Evolutionary conservation across 1,140 invertebrate genomes (phyloP), one percentile per base, ranked within the genome.

Genomic region (Dysdera silvatica): DNA sequence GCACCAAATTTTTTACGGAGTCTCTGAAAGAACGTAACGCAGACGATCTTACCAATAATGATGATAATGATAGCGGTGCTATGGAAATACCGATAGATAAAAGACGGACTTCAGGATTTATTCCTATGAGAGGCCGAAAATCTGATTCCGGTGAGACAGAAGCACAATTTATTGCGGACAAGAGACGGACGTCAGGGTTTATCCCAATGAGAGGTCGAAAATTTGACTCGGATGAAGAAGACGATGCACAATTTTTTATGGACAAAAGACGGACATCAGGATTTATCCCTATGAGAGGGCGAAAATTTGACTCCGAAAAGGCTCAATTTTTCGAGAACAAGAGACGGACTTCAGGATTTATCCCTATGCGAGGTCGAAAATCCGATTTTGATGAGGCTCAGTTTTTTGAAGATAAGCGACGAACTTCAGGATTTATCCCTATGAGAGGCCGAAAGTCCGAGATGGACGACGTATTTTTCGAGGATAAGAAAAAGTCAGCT

Each of bases 311-410:
- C 8, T 16, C 18, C 2, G 8, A 20, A 23, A 45, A 45, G 2
- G n/a, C 35, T 14, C 12, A 14, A 7, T 7, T 18, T 4, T 18
- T 18, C 6, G 26, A 28, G 8, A 40, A 8, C 20, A 37, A 40
- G 16, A 54, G 41, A 16, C 23, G 33, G n/a, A 23, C 52, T 2
- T 40, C 32, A 1, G 37, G 20, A 2, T 63, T 63, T 35, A 63
- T 63, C 52, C 61, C 61, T 23, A 63, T 63, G 61, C 20, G 61
- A 16, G 61, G 61, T 10, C 26, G 61, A 8, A 63, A 63, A 24
- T 33, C 18, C 5, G 32, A 49, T 23, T 52, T 31, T 20, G 14
- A 8, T 20, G 37, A 23, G 33, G n/a, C 20, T 31, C 7, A 52
- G 24, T 5, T 3, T 8, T 20, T 28, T 4, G 47, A 49, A 28